Conservation (phyloP, 2,113 vertebrate genomes). For the Ornithorhynchus anatinus region DNA sequence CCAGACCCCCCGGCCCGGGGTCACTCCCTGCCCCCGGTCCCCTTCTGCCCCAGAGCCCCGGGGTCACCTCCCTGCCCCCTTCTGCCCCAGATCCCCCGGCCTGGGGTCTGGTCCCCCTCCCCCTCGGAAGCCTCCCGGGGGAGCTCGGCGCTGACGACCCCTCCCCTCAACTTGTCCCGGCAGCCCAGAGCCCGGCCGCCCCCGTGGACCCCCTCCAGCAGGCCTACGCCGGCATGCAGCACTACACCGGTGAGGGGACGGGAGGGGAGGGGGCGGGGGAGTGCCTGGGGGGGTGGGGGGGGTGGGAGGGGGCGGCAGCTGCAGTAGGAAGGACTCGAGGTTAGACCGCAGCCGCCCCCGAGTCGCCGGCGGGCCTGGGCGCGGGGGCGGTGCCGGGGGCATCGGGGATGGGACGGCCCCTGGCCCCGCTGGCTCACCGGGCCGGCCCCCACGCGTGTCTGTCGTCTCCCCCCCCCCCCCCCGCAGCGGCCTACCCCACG, state of each 20-base stretch:
- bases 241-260: conserved; percentile 82
- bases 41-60: conserved; percentile 74
- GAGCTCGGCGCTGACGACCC: no score
- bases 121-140: no score
- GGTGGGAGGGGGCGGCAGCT: not conserved
- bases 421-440: not conserved
- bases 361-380: accelerated
- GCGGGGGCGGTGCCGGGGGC: not conserved
- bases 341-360: not conserved
- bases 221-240: conserved; percentile 92
- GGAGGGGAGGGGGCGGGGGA: not conserved
- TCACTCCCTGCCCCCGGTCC: no score
- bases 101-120: no score
- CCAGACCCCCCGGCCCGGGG: no score
- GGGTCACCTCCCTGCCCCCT: conserved; percentile 29
- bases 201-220: conserved; percentile 89
- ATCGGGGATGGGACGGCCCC: not conserved
- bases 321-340: not conserved
- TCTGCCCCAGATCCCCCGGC: not conserved
- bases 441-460: not conserved
- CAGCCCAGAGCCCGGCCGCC: conserved; percentile 88
- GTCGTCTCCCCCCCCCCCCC: not conserved
- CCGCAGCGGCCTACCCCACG: conserved; percentile 85
- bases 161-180: no score
- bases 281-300: not conserved